phyloP scores from a whole-genome alignment of 2,888 invertebrate genomes.

The Stomorhina lunata region DNA sequence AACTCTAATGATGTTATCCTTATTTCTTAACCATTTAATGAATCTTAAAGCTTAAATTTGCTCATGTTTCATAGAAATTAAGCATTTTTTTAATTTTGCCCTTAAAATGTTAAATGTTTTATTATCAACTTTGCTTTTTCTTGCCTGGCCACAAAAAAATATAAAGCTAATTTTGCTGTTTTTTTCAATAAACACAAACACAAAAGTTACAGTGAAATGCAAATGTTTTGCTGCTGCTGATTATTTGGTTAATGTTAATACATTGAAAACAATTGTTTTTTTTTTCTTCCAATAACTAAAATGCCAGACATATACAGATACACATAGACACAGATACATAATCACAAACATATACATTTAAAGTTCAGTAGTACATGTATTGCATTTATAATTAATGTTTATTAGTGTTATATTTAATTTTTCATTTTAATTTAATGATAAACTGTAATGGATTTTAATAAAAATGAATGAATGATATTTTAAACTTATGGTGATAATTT shows the following conservation, averaged over 20 bases:
- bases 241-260: neutral
- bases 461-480: neutral
- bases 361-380: neutral
- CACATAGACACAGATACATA: constrained; percentile 18
- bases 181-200: constrained; percentile 13
- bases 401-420: constrained; percentile 14
- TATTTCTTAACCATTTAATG: no score
- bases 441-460: neutral
- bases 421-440: constrained; percentile 32
- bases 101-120: neutral
- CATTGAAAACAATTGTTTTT: constrained; percentile 10
- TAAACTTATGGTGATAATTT: neutral
- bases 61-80: neutral
- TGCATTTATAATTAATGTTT: neutral
- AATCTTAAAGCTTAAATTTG: no score
- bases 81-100: neutral
- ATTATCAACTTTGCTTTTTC: neutral
- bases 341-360: neutral
- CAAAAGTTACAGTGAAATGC: constrained; percentile 30
- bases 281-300: neutral
- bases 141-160: no score
- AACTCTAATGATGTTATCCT: no score
- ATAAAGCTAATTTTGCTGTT: constrained; percentile 6
- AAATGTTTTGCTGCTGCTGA: no score
- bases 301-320: constrained; percentile 5